These are phyloP conservation scores for Pterostichus niger DNA, from an alignment of 2,888 invertebrate genomes.

Conservation along the genomic window DNA sequence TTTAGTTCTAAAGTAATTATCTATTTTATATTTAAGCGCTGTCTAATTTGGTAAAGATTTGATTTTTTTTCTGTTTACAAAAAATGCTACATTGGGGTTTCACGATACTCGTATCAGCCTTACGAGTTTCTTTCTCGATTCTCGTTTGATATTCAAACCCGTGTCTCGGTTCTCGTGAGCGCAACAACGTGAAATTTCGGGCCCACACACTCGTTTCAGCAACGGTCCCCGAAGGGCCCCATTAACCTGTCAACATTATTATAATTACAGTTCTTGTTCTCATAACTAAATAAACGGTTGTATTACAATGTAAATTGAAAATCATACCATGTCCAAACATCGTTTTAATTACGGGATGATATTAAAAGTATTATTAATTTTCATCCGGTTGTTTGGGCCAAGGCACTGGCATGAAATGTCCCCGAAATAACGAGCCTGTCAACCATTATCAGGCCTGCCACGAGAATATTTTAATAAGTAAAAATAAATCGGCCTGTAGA, in stretches of 20 bases:
- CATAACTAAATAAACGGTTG: slow-evolving; percentile 67
- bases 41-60: too few species aligned
- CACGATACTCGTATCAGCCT: too few species aligned
- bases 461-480: slow-evolving; percentile 21
- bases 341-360: slow-evolving; percentile 63
- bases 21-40: too few species aligned
- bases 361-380: slow-evolving; percentile 64
- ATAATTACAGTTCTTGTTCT: slow-evolving; percentile 66
- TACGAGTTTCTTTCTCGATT: neutral
- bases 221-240: slow-evolving; percentile 65
- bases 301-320: slow-evolving; percentile 67
- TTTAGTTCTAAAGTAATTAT: too few species aligned
- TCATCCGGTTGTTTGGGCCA: slow-evolving; percentile 36
- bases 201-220: slow-evolving; percentile 66
- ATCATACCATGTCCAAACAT: slow-evolving; percentile 67
- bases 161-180: slow-evolving; percentile 11
- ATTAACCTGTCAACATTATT: slow-evolving; percentile 67
- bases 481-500: too few species aligned
- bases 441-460: slow-evolving; percentile 1
- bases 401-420: slow-evolving; percentile 27
- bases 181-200: slow-evolving; percentile 51
- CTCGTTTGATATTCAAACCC: neutral
- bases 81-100: too few species aligned
- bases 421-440: slow-evolving; percentile 28
- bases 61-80: too few species aligned